phyloP scores from a whole-genome alignment of 2,888 invertebrate genomes.

The Nemotelus pantherinus region DNA sequence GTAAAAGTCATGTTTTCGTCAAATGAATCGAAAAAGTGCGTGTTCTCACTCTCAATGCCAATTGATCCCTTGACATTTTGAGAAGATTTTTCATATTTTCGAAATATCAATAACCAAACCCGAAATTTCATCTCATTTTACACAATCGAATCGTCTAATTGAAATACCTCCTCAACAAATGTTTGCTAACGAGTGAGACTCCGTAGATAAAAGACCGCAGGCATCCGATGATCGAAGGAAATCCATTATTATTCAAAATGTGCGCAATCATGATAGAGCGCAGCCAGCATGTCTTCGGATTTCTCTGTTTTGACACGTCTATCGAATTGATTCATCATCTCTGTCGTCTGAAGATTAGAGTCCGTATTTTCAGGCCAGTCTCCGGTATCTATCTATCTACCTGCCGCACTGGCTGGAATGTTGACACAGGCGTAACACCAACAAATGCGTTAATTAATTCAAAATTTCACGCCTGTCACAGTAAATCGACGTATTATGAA shows the following conservation, averaged over 20 bases:
- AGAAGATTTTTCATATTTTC: not conserved
- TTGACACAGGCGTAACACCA: slow-evolving; percentile 44
- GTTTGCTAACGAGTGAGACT: slow-evolving; percentile 9
- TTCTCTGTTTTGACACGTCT: slow-evolving; percentile 39
- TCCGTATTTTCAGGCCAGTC: not conserved
- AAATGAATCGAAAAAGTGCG: slow-evolving; percentile 22
- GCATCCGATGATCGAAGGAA: not conserved
- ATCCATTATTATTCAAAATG: slow-evolving; percentile 9
- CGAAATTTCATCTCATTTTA: slow-evolving; percentile 25
- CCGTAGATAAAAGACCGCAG: not conserved
- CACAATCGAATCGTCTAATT: not conserved
- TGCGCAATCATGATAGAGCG: slow-evolving; percentile 24
- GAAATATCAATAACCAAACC: not conserved
- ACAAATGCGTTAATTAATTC: slow-evolving; percentile 44
- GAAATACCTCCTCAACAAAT: slow-evolving; percentile 6
- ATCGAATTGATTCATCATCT: slow-evolving; percentile 42
- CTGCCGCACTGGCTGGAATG: slow-evolving; percentile 15
- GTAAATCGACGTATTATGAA: slow-evolving; percentile 6
- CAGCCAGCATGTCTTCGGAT: not conserved
- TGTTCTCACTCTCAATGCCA: not conserved
- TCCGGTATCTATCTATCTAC: slow-evolving; percentile 19
- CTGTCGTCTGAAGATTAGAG: slow-evolving; percentile 13
- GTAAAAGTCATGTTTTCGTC: too few species aligned
- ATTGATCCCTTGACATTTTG: not conserved
- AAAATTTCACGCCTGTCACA: slow-evolving; percentile 42